Evolutionary conservation across 2,888 invertebrate genomes (phyloP).

Genomic region (Cataglyphis rosenhaueri): DNA sequence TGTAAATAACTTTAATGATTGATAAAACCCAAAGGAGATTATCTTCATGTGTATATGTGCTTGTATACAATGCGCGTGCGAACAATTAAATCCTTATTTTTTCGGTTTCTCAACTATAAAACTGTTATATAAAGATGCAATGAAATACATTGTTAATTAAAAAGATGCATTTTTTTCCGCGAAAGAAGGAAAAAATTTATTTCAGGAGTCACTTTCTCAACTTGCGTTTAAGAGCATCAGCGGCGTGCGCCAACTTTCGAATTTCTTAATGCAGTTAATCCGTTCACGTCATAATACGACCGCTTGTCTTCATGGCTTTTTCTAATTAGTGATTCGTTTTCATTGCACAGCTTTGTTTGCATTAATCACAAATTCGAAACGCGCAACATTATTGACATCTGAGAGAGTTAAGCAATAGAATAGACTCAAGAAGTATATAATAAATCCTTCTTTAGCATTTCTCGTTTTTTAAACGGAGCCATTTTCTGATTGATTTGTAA

Average conservation of each 20-base stretch:
- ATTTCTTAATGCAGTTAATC: slow-evolving; percentile 56
- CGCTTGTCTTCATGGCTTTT: slow-evolving; percentile 52
- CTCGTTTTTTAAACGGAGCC: neutral
- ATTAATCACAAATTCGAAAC: slow-evolving; percentile 55
- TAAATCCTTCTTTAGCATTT: slow-evolving; percentile 52
- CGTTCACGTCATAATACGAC: slow-evolving; percentile 65
- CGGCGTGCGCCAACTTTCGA: slow-evolving; percentile 8
- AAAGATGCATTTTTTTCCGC: neutral
- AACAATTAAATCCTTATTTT: slow-evolving; percentile 1
- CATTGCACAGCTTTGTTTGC: slow-evolving; percentile 59
- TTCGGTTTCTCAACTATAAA: neutral
- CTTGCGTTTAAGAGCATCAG: slow-evolving; percentile 22
- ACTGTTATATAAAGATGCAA: neutral
- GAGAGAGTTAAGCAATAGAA: slow-evolving; percentile 20
- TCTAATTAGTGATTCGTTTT: slow-evolving; percentile 66
- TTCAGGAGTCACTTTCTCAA: slow-evolving; percentile 3
- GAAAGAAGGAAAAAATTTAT: neutral
- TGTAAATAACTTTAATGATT: slow-evolving; percentile 1
- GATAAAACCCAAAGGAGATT: neutral
- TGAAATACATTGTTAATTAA: slow-evolving; percentile 12
- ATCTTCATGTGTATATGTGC: neutral
- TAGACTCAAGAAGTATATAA: slow-evolving; percentile 65
- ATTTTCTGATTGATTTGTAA: neutral
- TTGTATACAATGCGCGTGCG: too few species aligned
- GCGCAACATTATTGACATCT: slow-evolving; percentile 9